A percentile compares a stretch with the other conserved stretches of the same genome.
Evolutionary conservation across 2,888 invertebrate genomes (phyloP).

Genomic region (Pristionchus mayeri): DNA sequence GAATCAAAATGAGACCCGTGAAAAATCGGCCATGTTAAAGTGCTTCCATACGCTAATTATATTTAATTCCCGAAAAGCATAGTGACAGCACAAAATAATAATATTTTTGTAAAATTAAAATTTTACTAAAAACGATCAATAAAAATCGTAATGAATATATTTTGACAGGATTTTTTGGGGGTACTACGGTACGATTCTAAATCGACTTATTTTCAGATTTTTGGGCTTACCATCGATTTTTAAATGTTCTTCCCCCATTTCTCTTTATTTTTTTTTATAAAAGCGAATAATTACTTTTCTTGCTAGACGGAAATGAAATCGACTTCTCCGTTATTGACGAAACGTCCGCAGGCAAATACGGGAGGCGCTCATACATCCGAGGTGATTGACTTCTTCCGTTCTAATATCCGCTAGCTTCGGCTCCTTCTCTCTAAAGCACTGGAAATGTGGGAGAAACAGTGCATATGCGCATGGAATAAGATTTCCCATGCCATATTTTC

Average conservation of each 20-base stretch:
- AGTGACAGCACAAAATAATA: neutral
- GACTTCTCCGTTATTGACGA: neutral
- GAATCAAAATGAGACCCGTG: constrained; percentile 25
- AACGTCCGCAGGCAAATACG: neutral
- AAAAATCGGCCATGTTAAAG: neutral
- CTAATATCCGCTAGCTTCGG: constrained; percentile 11
- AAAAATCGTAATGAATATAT: neutral
- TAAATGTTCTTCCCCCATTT: too few relatives aligned
- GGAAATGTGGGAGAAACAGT: neutral
- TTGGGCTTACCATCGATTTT: neutral
- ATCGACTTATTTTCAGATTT: neutral
- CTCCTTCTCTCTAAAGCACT: constrained; percentile 33
- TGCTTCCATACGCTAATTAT: constrained; percentile 3
- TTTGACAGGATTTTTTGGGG: neutral
- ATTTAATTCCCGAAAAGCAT: neutral
- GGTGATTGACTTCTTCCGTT: constrained; percentile 24
- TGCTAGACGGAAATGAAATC: neutral
- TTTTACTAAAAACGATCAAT: neutral
- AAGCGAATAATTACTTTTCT: neutral
- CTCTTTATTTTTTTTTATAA: neutral
- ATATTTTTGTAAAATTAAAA: too few relatives aligned
- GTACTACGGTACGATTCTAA: constrained; percentile 22
- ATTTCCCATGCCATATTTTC: neutral
- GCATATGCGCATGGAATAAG: constrained; percentile 25
- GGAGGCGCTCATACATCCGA: constrained; percentile 14